Percentiles rank a stretch among this genome's conserved stretches.
Evolutionary conservation across 2,888 invertebrate genomes (phyloP).

Genomic region (Lottia gigantea): DNA sequence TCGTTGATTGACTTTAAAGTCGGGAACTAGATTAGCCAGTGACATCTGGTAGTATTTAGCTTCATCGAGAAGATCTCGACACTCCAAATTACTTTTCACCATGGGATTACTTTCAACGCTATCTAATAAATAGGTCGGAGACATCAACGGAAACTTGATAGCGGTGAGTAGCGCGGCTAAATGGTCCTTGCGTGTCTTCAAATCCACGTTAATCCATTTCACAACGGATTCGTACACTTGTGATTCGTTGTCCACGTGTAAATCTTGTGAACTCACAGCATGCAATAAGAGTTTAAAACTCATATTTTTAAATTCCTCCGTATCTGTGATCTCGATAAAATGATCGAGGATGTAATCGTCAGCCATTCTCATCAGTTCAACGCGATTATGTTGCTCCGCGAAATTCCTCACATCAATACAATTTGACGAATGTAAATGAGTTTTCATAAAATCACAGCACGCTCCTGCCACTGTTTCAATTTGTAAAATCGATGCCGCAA

Average conservation of each 20-base stretch:
- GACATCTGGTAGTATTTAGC: slow-evolving; percentile 68
- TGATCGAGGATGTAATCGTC: slow-evolving; percentile 63
- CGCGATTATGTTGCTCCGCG: slow-evolving; percentile 68
- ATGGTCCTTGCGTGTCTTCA: slow-evolving; percentile 49
- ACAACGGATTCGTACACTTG: slow-evolving; percentile 68
- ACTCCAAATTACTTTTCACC: slow-evolving; percentile 59
- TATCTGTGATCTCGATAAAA: slow-evolving; percentile 58
- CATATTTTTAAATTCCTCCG: slow-evolving; percentile 62
- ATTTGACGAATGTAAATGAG: slow-evolving; percentile 68
- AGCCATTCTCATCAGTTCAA: slow-evolving; percentile 59
- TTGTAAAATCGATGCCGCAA: slow-evolving; percentile 70
- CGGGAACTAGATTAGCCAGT: slow-evolving; percentile 59
- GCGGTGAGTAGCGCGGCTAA: slow-evolving; percentile 60
- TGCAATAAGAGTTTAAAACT: slow-evolving; percentile 52
- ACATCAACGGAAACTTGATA: slow-evolving; percentile 67
- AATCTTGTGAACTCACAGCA: slow-evolving; percentile 58
- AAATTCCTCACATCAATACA: slow-evolving; percentile 69
- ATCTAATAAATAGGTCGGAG: slow-evolving; percentile 63
- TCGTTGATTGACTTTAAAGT: slow-evolving; percentile 54
- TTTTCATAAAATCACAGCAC: slow-evolving; percentile 69
- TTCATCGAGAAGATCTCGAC: slow-evolving; percentile 68
- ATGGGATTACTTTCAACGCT: slow-evolving; percentile 62
- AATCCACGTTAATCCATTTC: slow-evolving; percentile 67
- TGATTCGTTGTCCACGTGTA: slow-evolving; percentile 59
- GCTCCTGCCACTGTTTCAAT: slow-evolving; percentile 68